Evolutionary conservation across 2,888 invertebrate species (phyloP).

Genomic region (Spisula solida): DNA sequence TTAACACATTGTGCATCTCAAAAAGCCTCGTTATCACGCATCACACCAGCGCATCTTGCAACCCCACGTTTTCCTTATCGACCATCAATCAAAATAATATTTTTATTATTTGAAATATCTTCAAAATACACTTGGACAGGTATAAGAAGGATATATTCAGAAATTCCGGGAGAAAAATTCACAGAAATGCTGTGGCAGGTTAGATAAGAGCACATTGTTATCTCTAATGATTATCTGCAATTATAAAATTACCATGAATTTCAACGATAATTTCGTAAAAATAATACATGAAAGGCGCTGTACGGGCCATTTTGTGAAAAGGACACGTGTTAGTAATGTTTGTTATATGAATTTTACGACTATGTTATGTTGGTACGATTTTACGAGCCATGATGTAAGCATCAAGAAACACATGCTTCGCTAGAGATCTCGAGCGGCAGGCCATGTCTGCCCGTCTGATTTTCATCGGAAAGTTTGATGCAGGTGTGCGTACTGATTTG

Average conservation of each 20-base stretch:
- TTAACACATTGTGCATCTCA: background rate
- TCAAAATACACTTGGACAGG: slow-evolving; percentile 11
- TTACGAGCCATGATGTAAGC: slow-evolving; percentile 10
- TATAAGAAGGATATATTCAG: background rate
- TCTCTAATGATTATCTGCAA: background rate
- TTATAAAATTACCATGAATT: slow-evolving; percentile 25
- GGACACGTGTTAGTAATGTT: slow-evolving; percentile 16
- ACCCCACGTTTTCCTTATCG: background rate
- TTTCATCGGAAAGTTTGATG: background rate
- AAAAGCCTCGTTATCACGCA: background rate
- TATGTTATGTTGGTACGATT: background rate
- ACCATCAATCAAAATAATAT: slow-evolving; percentile 7
- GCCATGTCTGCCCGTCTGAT: background rate
- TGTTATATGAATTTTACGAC: background rate
- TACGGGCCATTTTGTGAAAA: background rate
- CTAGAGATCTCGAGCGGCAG: slow-evolving; percentile 10
- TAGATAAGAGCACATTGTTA: slow-evolving; percentile 19
- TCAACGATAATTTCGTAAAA: background rate
- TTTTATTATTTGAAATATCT: slow-evolving; percentile 24
- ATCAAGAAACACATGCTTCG: slow-evolving; percentile 2
- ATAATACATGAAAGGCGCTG: slow-evolving; percentile 16
- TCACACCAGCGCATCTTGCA: background rate
- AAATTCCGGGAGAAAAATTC: slow-evolving; percentile 9
- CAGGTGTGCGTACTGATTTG: slow-evolving; percentile 30
- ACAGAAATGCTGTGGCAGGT: slow-evolving; percentile 11